Evolutionary conservation across 2,797 vertebrate genomes (phyloP), one percentile per base, ranked within the genome.

Genomic region (Gallinago stenura): DNA sequence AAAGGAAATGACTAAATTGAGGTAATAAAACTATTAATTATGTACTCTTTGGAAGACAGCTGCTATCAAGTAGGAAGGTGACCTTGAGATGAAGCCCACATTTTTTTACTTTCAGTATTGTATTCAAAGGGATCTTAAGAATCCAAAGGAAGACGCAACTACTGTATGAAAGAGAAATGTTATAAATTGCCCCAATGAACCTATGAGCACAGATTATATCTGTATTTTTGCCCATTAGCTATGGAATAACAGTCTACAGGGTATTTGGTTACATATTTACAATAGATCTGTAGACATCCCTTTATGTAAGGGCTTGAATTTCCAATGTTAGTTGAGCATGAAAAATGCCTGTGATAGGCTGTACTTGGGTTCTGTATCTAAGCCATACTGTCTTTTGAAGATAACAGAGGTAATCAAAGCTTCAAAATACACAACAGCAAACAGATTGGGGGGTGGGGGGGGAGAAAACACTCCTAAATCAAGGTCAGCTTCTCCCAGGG

Each of bases 11-110:
- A 62, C 30, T 72, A 64, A 88, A 87, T 78, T 58, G 80, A 83
- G 50, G 57, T 69, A 92, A 89, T 77, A 93, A 72, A 87, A 85
- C 64, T 39, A 68, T 71, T 93, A 94, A 87, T 87, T 85, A 83
- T 43, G 41, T 68, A 37, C 53, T 96, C 61, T 94, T 70, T 80
- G 65, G 62, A 95, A 53, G 68, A 79, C 76, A 89, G 61, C 45
- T 78, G 48, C 85, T 89, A 80, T 68, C 53, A 37, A 61, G 56
- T 25, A 71, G 43, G 56, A 87, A 60, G 86, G 66, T 81, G 77
- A 90, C 89, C 87, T 91, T 82, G 78, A 87, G 81, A 64, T 53
- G 41, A 94, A 61, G 48, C 53, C 24, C 41, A 46, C 56, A 68
- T 35, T 58, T 68, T n/a, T 76, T 53, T 22, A 69, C 39, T 77